A percentile compares a stretch with the other conserved stretches of the same genome.
Evolutionary conservation across 2,888 invertebrate species (phyloP).

Genomic region (Tolmerus cingulatus): DNA sequence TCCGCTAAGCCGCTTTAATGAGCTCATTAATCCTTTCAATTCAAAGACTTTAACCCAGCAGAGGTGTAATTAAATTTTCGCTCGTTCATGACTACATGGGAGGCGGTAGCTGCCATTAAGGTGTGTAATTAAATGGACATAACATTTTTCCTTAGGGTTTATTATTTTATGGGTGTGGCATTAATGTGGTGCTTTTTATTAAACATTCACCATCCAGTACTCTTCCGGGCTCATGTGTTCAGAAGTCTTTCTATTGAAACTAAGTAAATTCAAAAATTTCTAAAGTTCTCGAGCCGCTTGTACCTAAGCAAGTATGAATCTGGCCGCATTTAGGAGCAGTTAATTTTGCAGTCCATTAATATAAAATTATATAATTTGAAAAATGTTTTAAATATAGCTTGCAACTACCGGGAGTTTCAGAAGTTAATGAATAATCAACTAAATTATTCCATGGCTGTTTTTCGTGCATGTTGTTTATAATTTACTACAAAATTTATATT

Average conservation of each 20-base stretch:
- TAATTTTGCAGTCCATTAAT: too few species aligned
- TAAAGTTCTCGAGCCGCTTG: too few species aligned
- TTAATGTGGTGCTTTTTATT: not conserved
- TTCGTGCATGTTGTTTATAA: too few species aligned
- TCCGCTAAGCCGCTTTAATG: not conserved
- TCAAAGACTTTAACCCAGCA: not conserved
- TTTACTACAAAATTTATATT: too few species aligned
- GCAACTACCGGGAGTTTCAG: too few species aligned
- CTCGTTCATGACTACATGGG: not conserved
- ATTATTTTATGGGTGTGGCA: not conserved
- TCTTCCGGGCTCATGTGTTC: not conserved
- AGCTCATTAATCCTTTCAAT: not conserved
- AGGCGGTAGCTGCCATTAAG: not conserved
- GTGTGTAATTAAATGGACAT: not conserved
- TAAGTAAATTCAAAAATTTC: not conserved
- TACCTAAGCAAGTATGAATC: too few species aligned
- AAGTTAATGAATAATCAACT: too few species aligned
- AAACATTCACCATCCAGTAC: not conserved
- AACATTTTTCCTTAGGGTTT: not conserved
- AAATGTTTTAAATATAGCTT: not conserved
- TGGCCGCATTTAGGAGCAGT: too few species aligned
- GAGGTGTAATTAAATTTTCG: not conserved
- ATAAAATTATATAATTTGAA: too few species aligned
- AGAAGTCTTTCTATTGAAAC: not conserved
- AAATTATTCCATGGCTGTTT: too few species aligned